Percentiles rank a stretch among this genome's conserved stretches.
Conservation (phyloP, 2,888 invertebrate genomes). For the Heterodera filipjevi region DNA sequence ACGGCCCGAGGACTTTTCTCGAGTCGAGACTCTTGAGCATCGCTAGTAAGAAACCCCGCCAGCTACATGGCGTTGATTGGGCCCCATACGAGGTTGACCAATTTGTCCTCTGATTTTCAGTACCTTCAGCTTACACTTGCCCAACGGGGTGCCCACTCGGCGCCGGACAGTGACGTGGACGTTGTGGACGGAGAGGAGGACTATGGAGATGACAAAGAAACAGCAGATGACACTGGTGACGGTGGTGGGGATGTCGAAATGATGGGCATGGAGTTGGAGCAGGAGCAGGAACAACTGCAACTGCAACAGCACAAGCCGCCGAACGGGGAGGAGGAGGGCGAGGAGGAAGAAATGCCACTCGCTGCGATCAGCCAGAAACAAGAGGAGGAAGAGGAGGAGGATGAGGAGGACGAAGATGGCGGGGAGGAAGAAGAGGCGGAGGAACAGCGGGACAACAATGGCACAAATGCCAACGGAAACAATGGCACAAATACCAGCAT, state of each 20-base stretch:
- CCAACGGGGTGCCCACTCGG: constrained; percentile 19
- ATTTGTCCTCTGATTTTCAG: not conserved
- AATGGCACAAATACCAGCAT: not conserved
- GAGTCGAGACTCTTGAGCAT: no score
- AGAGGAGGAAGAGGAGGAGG: no score
- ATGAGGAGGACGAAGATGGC: not conserved
- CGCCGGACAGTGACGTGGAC: constrained; percentile 27
- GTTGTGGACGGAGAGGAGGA: constrained; percentile 20
- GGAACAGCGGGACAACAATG: not conserved
- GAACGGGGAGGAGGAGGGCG: not conserved
- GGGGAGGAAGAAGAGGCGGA: not conserved
- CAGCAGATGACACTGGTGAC: not conserved
- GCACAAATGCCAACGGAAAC: not conserved
- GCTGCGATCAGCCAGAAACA: not conserved
- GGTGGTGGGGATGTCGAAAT: not conserved
- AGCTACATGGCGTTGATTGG: no score
- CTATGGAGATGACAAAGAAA: not conserved
- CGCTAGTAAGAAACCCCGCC: no score
- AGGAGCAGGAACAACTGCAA: not conserved
- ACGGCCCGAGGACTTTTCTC: no score
- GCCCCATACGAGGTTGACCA: not conserved
- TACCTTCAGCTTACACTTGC: not conserved
- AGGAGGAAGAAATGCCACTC: not conserved
- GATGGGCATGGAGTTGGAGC: constrained; percentile 5
- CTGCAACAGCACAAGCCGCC: not conserved